Evolutionary conservation across 2,797 vertebrate genomes (phyloP).

Genomic region (Cynopterus sphinx): DNA sequence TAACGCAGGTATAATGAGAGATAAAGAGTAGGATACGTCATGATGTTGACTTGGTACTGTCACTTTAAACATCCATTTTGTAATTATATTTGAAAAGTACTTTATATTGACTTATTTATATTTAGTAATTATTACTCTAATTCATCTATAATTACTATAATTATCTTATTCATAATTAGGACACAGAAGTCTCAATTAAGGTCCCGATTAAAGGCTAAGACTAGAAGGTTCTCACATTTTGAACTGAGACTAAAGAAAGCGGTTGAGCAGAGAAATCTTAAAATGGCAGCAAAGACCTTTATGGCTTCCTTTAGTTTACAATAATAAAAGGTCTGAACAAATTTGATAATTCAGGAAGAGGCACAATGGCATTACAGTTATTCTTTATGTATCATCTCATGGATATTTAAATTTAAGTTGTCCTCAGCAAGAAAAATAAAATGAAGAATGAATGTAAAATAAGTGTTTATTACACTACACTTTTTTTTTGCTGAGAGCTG

Average conservation of each 20-base stretch:
- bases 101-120: slow-evolving; percentile 64
- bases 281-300: background rate
- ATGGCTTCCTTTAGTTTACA: background rate
- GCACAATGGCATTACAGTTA: background rate
- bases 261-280: background rate
- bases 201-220: slow-evolving; percentile 34
- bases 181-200: slow-evolving; percentile 55
- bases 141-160: slow-evolving; percentile 66
- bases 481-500: background rate
- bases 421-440: slow-evolving; percentile 47
- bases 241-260: background rate
- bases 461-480: slow-evolving; percentile 1
- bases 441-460: slow-evolving; percentile 24
- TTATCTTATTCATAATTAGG: slow-evolving; percentile 66
- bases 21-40: background rate
- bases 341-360: background rate
- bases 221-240: slow-evolving; percentile 47
- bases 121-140: slow-evolving; percentile 67
- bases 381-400: background rate
- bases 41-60: background rate
- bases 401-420: background rate
- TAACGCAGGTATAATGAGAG: background rate
- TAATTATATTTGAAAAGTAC: slow-evolving; percentile 30
- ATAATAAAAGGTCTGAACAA: background rate
- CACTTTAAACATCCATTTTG: slow-evolving; percentile 24